Evolutionary conservation across 2,797 vertebrate species (phyloP).

Genomic region (Poecilia gillii): DNA sequence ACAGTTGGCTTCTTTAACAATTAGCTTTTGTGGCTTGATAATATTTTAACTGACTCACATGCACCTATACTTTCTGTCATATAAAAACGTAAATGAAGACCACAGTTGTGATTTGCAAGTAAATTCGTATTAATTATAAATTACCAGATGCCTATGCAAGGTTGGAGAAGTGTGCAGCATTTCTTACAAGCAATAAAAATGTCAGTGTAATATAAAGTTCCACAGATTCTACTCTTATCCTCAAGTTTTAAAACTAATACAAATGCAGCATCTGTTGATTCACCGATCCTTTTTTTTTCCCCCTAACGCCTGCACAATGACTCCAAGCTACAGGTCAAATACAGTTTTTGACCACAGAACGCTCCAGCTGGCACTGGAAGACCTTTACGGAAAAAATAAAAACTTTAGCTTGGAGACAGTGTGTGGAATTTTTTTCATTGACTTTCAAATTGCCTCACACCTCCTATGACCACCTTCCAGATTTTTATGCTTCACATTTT

Average conservation of each 20-base stretch:
- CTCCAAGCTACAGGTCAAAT: slow-evolving; percentile 14
- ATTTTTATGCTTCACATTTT: background rate
- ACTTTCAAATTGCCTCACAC: slow-evolving; percentile 7
- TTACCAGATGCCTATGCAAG: background rate
- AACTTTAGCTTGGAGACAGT: background rate
- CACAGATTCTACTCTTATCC: background rate
- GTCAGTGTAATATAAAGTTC: background rate
- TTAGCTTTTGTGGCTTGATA: background rate
- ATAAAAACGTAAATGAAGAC: background rate
- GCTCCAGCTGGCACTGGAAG: background rate
- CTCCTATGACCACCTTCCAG: background rate
- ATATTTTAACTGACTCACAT: background rate
- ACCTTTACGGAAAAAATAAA: background rate
- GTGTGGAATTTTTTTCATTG: background rate
- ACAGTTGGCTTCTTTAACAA: background rate
- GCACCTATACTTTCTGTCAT: background rate
- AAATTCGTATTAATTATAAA: background rate
- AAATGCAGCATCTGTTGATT: slow-evolving; percentile 4
- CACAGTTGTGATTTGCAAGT: background rate
- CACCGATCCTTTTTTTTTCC: background rate
- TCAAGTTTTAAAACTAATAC: background rate
- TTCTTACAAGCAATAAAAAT: background rate
- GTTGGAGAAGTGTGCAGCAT: background rate
- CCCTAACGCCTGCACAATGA: background rate
- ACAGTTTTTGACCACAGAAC: slow-evolving; percentile 5